Percentiles rank a stretch among this genome's conserved stretches.
These are phyloP conservation scores for Thelohanellus kitauei DNA, from an alignment of 30 jellyfish, hydroid and myxozoan genomes.

Conservation along the genomic window DNA sequence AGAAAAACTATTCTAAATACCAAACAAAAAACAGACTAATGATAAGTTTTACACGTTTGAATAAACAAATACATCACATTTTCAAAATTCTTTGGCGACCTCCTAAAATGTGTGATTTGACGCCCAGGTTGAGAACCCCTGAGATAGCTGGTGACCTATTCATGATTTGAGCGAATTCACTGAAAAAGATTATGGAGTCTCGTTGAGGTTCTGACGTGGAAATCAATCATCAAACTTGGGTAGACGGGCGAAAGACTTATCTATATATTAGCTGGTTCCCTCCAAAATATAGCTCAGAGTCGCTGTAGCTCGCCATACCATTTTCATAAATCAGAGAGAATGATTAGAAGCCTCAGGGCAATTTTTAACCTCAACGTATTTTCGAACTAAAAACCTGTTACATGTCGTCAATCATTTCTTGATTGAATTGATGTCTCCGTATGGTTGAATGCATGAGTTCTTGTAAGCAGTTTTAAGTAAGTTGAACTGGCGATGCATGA, in stretches of 20 bases:
- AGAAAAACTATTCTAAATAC: too few species aligned
- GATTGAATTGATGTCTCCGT: constrained; percentile 7
- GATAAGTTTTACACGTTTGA: too few species aligned
- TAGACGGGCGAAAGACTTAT: constrained; percentile 38
- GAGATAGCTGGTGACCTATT: constrained; percentile 18
- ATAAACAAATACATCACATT: too few species aligned
- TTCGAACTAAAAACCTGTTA: constrained; percentile 6
- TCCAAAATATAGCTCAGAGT: constrained; percentile 40
- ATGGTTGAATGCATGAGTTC: too few species aligned
- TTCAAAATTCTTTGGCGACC: too few species aligned
- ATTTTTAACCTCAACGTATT: constrained; percentile 21
- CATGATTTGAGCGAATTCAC: constrained; percentile 29
- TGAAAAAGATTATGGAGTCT: constrained; percentile 19
- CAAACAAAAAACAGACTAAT: too few species aligned
- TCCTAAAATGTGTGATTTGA: too few species aligned
- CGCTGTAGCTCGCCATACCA: constrained; percentile 31
- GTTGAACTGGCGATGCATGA: constrained; percentile 1
- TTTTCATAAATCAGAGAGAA: constrained; percentile 27
- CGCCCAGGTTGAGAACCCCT: too few species aligned
- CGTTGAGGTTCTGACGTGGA: constrained; percentile 27
- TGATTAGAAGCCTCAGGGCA: constrained; percentile 34
- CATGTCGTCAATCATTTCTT: too few species aligned
- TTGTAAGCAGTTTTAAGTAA: constrained; percentile 1
- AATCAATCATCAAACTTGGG: too few species aligned
- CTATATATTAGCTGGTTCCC: constrained; percentile 61